Base-by-base conservation (phyloP, 2,888 invertebrate genomes). In the Elmis aenea region DNA sequence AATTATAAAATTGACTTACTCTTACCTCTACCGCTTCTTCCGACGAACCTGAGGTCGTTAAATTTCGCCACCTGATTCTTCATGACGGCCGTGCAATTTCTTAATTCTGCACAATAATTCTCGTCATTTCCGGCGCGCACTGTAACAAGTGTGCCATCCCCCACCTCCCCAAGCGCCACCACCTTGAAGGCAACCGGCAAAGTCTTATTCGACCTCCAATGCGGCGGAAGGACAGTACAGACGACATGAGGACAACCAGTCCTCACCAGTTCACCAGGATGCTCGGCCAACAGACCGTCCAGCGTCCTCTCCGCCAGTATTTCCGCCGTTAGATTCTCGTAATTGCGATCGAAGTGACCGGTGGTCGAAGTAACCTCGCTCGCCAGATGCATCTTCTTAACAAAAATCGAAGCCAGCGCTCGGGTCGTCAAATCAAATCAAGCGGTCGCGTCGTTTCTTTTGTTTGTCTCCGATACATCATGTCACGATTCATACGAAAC, bases 51-150 rank as follows among this genome's bases (percentile, higher is more conserved):
- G 58, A 99, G 76, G 73, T 99, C 99, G 69, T 95, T 95, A 73
- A 99, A 99, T 73, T 95, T 94, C 53, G 99, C 97, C 57, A 97
- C 92, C 68, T 95, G 93, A 69, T 95, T 94, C 75, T 95, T 95
- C 88, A 97, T 93, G 60, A 94, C 84, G 16, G 97, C 93, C 31
- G 91, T 89, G 55, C 86, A 87, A 71, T 99, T 99, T 60, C 94
- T 72, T 54, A 96, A 70, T 68, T 99, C 97, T 22, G 93, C 96
- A 64, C 91, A 93, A 67, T 84, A 93, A 72, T 96, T 97, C 71
- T 99, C 97, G 61, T 99, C 97, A 70, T 99, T 99, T 11, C 97
- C 97, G 10, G 96, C 97, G 23, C 89, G 74, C 21, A 99, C 90
- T 5, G 91, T 91, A 50, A 99, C 96, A 70, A 91, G 75, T 18